Conservation (phyloP, 2,797 vertebrate genomes). For the Poeciliopsis turneri region DNA sequence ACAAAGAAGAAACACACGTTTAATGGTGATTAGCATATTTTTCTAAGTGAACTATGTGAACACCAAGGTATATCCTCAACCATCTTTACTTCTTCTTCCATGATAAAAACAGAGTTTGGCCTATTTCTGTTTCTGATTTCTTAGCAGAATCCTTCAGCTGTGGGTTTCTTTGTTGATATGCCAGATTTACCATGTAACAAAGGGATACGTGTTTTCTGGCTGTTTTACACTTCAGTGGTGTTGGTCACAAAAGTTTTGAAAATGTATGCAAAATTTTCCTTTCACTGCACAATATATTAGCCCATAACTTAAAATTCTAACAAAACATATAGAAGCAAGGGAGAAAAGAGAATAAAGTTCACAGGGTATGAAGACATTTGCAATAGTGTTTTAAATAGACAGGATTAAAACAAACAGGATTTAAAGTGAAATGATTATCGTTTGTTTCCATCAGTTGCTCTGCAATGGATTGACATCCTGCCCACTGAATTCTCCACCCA, state of each 20-base stretch:
- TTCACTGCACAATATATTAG: background rate
- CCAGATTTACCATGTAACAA: background rate
- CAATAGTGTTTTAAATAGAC: background rate
- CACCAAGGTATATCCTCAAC: no score
- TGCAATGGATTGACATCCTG: background rate
- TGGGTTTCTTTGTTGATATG: background rate
- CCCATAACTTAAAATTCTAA: background rate
- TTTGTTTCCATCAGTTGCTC: background rate
- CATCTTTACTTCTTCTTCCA: no score
- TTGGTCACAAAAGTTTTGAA: background rate
- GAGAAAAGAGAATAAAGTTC: background rate
- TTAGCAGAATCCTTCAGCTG: background rate
- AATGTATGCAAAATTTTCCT: background rate
- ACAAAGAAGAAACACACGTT: no score
- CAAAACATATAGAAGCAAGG: background rate
- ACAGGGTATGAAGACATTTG: background rate
- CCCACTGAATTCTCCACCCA: background rate
- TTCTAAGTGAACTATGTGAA: no score
- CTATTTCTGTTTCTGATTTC: no score
- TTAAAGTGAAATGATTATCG: background rate
- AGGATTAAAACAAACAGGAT: background rate
- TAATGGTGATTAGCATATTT: no score
- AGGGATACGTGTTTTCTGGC: background rate
- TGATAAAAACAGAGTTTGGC: no score
- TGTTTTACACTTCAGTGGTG: background rate